Base-by-base conservation (phyloP, 1,140 invertebrate species). In the Magallana ariakensis region DNA sequence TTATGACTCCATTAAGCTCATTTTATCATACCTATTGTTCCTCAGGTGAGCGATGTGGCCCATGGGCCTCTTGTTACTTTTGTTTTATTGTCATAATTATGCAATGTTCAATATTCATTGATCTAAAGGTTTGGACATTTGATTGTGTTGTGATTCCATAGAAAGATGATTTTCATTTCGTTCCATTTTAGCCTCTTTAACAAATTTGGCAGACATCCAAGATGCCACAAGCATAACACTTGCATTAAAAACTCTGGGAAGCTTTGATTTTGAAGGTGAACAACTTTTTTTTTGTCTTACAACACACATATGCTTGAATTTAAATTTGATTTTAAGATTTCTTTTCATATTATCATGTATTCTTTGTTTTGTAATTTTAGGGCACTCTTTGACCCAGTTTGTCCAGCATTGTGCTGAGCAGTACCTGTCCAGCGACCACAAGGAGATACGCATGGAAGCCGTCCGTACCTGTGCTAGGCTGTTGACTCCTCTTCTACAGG, bases 381-480 rank as follows among this genome's bases (percentile, higher is more conserved):
- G 97, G 5, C 97, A 98, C 93, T 98, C 97, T 62, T 95, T 99
- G 90, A 96, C 99, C 56, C 97, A 98, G 91, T 99, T 99, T 95
- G 97, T 99, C 0, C 96, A 97, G 85, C 96, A 98, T 83, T 99
- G 98, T 95, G 97, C 98, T 1, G 98, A 99, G 91, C 96, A 97
- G 94, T 99, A 98, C 93, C 95, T 99, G n/a, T 97, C 96, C 9
- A 97, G 97, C 93, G 98, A 99, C 90, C 96, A 98, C 90, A 97
- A 97, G 91, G 98, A 99, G 94, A 97, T 99, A 0, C 96, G 99
- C 22, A 94, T 99, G 80, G 98, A 99, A 95, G 98, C 99, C 22
- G 98, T 99, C 0, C 96, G 97, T 92, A 99, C 98, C 0, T 98
- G 98, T 92, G 98, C 97, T 46, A 96, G 97, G 89, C 95, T 99